A percentile compares a stretch with the other conserved stretches of the same genome.
phyloP scores from a whole-genome alignment of 2,113 vertebrate genomes.

The Alces alces region DNA sequence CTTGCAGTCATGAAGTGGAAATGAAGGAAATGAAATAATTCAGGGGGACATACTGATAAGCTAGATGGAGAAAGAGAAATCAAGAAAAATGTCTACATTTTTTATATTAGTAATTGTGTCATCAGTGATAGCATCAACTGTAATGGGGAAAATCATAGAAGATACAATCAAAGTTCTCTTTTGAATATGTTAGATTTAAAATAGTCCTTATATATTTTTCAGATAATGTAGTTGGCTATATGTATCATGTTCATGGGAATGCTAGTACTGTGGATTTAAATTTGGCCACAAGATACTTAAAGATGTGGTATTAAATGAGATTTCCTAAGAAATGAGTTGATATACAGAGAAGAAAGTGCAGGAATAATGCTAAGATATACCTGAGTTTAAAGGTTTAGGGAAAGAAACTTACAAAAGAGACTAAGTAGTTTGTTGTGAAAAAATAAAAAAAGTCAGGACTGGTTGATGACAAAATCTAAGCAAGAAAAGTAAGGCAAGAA shows the following conservation, averaged over 20 bases:
- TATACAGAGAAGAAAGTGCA: not conserved
- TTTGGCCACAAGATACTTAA: not conserved
- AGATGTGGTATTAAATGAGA: not conserved
- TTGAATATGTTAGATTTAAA: not conserved
- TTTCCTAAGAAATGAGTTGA: not conserved
- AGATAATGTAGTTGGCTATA: not conserved
- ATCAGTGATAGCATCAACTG: not conserved
- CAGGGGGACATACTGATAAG: no score
- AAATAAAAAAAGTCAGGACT: not conserved
- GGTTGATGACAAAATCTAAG: not conserved
- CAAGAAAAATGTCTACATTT: not conserved
- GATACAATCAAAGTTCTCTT: not conserved
- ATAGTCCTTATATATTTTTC: not conserved
- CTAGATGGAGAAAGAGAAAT: not conserved
- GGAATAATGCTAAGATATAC: not conserved
- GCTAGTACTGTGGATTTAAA: not conserved
- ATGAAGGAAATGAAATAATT: not conserved
- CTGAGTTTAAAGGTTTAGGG: not conserved
- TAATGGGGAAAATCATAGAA: not conserved
- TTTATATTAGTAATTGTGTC: not conserved
- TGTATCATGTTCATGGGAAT: not conserved
- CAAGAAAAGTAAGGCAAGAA: not conserved
- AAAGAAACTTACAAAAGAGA: not conserved
- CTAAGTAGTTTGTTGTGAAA: not conserved
- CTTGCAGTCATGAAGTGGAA: not conserved